phyloP scores from a whole-genome alignment of 1,140 invertebrate genomes.

The Adelges cooleyi region DNA sequence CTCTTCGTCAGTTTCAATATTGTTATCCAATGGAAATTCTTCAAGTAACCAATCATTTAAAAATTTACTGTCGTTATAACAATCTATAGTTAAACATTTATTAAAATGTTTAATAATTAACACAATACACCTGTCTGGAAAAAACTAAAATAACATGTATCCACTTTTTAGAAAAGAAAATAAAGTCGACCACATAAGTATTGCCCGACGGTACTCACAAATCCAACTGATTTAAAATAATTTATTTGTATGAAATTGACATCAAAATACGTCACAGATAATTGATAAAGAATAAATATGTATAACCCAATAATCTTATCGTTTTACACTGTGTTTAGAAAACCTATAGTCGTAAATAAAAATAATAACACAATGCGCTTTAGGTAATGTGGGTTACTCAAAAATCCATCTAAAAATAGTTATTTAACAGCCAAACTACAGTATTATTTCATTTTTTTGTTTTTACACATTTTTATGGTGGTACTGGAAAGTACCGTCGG shows the following conservation, averaged over 20 bases:
- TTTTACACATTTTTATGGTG: neutral
- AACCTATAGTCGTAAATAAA: neutral
- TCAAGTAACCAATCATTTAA: neutral
- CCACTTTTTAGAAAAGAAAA: neutral
- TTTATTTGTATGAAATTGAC: neutral
- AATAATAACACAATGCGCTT: neutral
- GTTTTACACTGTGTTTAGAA: neutral
- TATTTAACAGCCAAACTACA: neutral
- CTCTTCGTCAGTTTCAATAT: neutral
- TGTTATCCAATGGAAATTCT: conserved; percentile 11
- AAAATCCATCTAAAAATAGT: too few species aligned
- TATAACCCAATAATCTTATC: neutral
- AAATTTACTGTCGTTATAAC: neutral
- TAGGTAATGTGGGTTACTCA: neutral
- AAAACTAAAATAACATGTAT: neutral
- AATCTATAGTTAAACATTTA: neutral
- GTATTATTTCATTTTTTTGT: neutral
- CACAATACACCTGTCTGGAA: neutral
- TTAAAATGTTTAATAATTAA: neutral
- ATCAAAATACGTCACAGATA: neutral
- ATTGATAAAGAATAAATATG: neutral
- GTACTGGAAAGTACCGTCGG: neutral
- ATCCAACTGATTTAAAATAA: neutral
- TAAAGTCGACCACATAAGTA: neutral
- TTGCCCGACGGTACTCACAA: neutral